Conservation (phyloP, 2,113 vertebrate genomes). For the Anarrhichthys ocellatus region DNA sequence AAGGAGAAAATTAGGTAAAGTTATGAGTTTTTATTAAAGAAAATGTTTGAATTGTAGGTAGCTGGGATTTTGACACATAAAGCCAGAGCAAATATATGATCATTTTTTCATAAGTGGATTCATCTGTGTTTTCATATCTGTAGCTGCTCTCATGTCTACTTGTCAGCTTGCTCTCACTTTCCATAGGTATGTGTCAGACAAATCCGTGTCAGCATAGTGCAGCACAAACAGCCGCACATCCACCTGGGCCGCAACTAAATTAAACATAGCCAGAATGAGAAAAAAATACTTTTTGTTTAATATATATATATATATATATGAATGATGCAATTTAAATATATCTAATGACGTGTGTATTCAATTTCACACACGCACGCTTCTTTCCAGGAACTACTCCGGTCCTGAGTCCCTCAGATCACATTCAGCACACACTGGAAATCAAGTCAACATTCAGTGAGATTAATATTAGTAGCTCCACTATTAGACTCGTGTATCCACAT, state of each 20-base stretch:
- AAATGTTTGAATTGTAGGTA: background rate
- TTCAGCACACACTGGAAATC: slow-evolving; percentile 14
- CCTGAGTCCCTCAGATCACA: background rate
- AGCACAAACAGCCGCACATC: background rate
- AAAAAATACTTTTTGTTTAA: background rate
- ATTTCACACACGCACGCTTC: background rate
- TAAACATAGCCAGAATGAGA: background rate
- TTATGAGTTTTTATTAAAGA: background rate
- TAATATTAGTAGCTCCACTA: background rate
- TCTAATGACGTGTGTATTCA: background rate
- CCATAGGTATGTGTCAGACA: slow-evolving; percentile 59
- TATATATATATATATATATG: background rate
- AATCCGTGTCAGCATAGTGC: slow-evolving; percentile 14
- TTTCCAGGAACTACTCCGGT: slow-evolving; percentile 6
- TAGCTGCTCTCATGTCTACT: slow-evolving; percentile 13
- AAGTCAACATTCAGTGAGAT: slow-evolving; percentile 12
- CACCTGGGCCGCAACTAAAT: background rate
- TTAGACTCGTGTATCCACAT: background rate
- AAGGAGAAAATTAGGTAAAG: background rate
- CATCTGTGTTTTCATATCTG: slow-evolving; percentile 23
- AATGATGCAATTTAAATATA: too few species aligned
- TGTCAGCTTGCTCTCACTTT: slow-evolving; percentile 65
- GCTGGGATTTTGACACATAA: slow-evolving; percentile 21
- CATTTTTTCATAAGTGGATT: slow-evolving; percentile 39
- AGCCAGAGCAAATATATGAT: slow-evolving; percentile 18